These are phyloP conservation scores for Philopedon plagiatum DNA, from an alignment of 2,888 invertebrate species.

Conservation along the genomic window DNA sequence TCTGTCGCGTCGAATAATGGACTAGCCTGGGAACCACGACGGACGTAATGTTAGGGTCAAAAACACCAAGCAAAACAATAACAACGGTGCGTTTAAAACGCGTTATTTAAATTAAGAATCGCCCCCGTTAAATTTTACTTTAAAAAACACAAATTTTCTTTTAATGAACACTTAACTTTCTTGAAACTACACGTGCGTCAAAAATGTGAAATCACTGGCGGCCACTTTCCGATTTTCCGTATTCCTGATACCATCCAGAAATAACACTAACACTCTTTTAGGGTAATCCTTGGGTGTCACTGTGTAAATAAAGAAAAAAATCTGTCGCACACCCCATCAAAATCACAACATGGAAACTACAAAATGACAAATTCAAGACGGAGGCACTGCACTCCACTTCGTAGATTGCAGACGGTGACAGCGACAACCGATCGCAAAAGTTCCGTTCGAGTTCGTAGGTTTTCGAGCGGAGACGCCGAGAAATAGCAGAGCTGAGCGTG, in stretches of 20 bases:
- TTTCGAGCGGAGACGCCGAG: constrained; percentile 7
- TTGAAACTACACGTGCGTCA: constrained; percentile 44
- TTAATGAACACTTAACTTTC: constrained; percentile 28
- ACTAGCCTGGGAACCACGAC: constrained; percentile 69
- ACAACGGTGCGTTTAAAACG: constrained; percentile 75
- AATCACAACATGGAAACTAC: constrained; percentile 45
- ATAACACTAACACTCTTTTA: constrained; percentile 1
- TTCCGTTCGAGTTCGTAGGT: constrained; percentile 11
- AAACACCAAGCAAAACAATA: constrained; percentile 80
- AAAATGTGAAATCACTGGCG: constrained; percentile 35
- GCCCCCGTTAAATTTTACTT: neutral
- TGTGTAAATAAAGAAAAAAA: constrained; percentile 26
- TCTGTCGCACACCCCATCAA: constrained; percentile 51
- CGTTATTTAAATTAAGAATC: constrained; percentile 54
- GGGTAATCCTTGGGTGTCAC: constrained; percentile 5
- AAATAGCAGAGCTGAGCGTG: constrained; percentile 13
- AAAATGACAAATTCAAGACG: constrained; percentile 30
- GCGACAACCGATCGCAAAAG: constrained; percentile 19
- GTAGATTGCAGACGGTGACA: constrained; percentile 28
- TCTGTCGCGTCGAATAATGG: constrained; percentile 66
- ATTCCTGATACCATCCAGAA: neutral
- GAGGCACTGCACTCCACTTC: constrained; percentile 37
- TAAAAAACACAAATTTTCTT: constrained; percentile 32
- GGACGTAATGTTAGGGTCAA: constrained; percentile 70
- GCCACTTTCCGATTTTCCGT: constrained; percentile 29